Evolutionary conservation across 2,113 vertebrate genomes (phyloP), one percentile per base, ranked within the genome.

Genomic region (Setophaga kirtlandii): DNA sequence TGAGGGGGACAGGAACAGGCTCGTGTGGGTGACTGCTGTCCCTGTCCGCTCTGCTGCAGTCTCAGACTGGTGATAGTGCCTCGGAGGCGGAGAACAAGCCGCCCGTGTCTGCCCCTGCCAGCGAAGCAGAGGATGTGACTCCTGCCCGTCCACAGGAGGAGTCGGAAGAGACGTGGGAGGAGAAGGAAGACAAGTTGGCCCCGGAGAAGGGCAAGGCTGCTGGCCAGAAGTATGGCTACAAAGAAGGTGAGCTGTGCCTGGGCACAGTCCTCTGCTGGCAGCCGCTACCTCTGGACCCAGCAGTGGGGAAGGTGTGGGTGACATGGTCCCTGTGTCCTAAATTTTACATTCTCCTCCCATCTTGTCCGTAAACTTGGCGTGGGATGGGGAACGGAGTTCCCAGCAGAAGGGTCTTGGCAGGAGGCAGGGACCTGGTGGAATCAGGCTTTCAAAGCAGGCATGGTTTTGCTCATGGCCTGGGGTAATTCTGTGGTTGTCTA

Each of bases 111-210:
- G 50, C 39, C 33, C 94, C 98, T 65, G 94, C 93, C 74, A 92
- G 30, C 1, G 98, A 98, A 81, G 80, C 76, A 1, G 98, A 98
- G 87, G 97, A 97, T 0, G 19, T 76, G 11, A 96, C 96, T 77
- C 95, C 97, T 1, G 92, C 96, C 20, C 90, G 96, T 37, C 83
- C 97, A 14, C 97, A 97, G 18, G 99, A 99, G 75, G 99, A 99
- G 35, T 90, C 98, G 0, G 99, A 99, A 20, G 98, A 99, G 95
- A 99, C 99, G 0, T 99, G 99, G 99, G 99, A 99, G 78, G 99
- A 99, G 62, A 99, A 99, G 92, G 99, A 99, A 83, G 99, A 99
- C 95, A 99, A 99, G 89, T 95, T 99, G 63, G 98, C 99, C 56
- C 98, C 99, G 0, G 99, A 99, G 97, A 99, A 99, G 89, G 98